Conservation (phyloP, 2,888 invertebrate species). For the Aproaerema taeniolella region DNA sequence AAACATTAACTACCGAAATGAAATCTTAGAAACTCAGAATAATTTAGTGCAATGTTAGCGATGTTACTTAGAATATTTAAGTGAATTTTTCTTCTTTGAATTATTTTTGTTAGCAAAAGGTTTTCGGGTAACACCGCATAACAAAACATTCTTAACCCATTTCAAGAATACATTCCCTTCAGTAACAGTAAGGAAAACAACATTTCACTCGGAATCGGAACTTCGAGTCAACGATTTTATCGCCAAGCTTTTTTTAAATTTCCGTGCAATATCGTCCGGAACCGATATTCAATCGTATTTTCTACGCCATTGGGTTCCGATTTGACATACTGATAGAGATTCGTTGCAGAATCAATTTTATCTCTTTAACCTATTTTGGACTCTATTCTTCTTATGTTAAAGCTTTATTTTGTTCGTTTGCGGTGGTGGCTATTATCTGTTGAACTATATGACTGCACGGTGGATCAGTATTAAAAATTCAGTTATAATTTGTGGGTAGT, state of each 20-base stretch:
- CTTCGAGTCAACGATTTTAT: slow-evolving; percentile 17
- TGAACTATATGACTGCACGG: slow-evolving; percentile 24
- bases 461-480: slow-evolving; percentile 34
- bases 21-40: too few species aligned
- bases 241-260: slow-evolving; percentile 16
- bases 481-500: slow-evolving; percentile 37
- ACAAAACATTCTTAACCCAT: too few species aligned
- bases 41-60: too few species aligned
- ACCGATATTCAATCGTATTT: slow-evolving; percentile 24
- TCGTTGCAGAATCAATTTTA: slow-evolving; percentile 15
- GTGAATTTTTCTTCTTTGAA: too few species aligned
- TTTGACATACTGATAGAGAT: slow-evolving; percentile 16
- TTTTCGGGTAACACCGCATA: too few species aligned
- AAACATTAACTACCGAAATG: too few species aligned
- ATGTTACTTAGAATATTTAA: too few species aligned
- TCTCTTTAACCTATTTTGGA: slow-evolving; percentile 6
- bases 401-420: slow-evolving; percentile 15
- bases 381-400: too few species aligned
- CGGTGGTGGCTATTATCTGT: slow-evolving; percentile 20
- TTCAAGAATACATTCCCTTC: too few species aligned
- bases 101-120: too few species aligned
- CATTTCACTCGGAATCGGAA: slow-evolving; percentile 17
- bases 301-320: slow-evolving; percentile 21
- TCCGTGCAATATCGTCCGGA: slow-evolving; percentile 16
- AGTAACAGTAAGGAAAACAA: too few species aligned